These are phyloP conservation scores for Dugesia japonica DNA, from an alignment of 2,888 invertebrate genomes.

Conservation along the genomic window DNA sequence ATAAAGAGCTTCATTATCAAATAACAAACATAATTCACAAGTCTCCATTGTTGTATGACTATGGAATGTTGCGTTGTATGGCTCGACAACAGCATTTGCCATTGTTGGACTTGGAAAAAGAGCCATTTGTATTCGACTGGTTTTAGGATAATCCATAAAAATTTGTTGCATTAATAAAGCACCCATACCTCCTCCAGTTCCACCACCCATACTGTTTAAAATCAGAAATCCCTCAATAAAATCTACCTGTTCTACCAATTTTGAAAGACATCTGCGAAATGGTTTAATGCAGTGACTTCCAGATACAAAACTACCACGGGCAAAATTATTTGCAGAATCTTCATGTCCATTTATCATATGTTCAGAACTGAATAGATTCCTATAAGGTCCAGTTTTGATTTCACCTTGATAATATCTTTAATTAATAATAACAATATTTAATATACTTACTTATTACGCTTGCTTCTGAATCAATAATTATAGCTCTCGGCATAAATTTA, in stretches of 20 bases:
- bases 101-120: constrained; percentile 33
- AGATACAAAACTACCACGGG: constrained; percentile 33
- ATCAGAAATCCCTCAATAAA: constrained; percentile 34
- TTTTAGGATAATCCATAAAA: constrained; percentile 30
- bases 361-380: constrained; percentile 34
- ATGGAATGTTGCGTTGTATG: constrained; percentile 34
- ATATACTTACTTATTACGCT: constrained; percentile 31
- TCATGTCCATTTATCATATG: constrained; percentile 34
- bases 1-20: constrained; percentile 35
- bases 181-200: constrained; percentile 35
- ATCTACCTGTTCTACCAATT: constrained; percentile 30
- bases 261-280: constrained; percentile 29
- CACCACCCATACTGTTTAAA: constrained; percentile 34
- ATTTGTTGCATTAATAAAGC: constrained; percentile 25
- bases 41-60: constrained; percentile 31
- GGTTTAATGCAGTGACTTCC: constrained; percentile 29
- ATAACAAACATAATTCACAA: constrained; percentile 32
- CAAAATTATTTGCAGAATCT: constrained; percentile 35
- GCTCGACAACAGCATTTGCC: constrained; percentile 34
- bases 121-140: constrained; percentile 29
- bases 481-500: constrained; percentile 36
- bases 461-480: constrained; percentile 36
- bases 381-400: constrained; percentile 34
- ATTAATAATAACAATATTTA: neutral
- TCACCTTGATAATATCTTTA: constrained; percentile 29